These are phyloP conservation scores for Eristalis arbustorum DNA, from an alignment of 2,888 invertebrate genomes.

Conservation along the genomic window DNA sequence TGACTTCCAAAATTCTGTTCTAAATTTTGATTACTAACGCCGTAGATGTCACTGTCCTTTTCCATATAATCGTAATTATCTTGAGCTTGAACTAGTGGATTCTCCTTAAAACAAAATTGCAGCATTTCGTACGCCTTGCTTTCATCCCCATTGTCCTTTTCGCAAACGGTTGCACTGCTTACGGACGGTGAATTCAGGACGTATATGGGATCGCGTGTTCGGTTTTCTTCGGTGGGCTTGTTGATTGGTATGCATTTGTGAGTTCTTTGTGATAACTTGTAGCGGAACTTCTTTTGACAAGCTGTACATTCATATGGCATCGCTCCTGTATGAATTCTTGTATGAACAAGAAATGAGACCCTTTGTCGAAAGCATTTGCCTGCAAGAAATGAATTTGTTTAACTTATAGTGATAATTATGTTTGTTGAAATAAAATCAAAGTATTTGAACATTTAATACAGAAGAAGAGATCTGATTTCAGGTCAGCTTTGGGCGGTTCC, in stretches of 20 bases:
- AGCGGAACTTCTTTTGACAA: conserved; percentile 90
- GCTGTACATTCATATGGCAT: conserved; percentile 92
- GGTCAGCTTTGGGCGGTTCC: no score
- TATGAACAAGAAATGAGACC: conserved; percentile 91
- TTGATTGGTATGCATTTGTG: conserved; percentile 84
- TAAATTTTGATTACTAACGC: not conserved
- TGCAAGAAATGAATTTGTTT: conserved; percentile 80
- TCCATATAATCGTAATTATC: not conserved
- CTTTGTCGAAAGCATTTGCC: conserved; percentile 93
- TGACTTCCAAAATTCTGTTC: not conserved
- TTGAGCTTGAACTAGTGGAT: not conserved
- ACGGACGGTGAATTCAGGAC: not conserved
- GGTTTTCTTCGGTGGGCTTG: not conserved
- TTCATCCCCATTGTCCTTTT: not conserved
- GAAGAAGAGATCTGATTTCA: no score
- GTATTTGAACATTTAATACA: no score
- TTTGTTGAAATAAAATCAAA: no score
- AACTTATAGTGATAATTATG: no score
- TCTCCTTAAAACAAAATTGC: not conserved
- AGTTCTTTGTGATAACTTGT: conserved; percentile 91
- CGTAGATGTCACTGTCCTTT: not conserved
- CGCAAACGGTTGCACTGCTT: not conserved
- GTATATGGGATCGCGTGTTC: not conserved
- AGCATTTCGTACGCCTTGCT: not conserved
- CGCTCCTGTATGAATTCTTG: conserved; percentile 89